Conservation (phyloP, 2,888 invertebrate species). For the Pachydiplax longipennis region DNA sequence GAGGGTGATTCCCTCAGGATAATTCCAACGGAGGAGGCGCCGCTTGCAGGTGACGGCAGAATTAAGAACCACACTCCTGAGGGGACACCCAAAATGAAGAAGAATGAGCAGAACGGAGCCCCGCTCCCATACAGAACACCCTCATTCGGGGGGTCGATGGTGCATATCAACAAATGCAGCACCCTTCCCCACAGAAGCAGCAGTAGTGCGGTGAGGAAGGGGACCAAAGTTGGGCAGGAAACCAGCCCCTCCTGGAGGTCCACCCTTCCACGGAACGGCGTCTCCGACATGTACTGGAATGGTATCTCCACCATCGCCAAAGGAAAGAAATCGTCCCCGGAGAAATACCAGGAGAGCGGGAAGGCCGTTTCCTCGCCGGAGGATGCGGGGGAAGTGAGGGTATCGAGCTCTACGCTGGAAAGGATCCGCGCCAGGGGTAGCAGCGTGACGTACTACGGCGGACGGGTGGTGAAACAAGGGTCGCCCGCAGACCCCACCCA, state of each 20-base stretch:
- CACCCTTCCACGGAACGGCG: conserved; percentile 11
- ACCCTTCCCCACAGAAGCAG: neutral
- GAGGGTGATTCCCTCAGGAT: neutral
- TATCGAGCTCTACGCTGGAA: conserved; percentile 74
- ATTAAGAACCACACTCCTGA: neutral
- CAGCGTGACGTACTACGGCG: conserved; percentile 87
- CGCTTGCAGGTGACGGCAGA: neutral
- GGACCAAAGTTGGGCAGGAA: neutral
- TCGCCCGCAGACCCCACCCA: neutral
- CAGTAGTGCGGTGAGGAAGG: no score
- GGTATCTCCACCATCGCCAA: neutral
- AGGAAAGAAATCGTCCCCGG: neutral
- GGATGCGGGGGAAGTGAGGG: conserved; percentile 57
- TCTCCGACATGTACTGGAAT: conserved; percentile 3
- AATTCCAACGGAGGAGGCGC: neutral
- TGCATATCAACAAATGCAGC: neutral
- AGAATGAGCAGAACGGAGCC: neutral
- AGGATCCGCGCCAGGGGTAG: conserved; percentile 91
- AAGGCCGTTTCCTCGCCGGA: neutral
- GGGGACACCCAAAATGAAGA: neutral
- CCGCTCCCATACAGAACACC: neutral
- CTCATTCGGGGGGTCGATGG: neutral
- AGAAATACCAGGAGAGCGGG: no score
- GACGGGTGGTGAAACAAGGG: conserved; percentile 68
- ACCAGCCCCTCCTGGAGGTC: neutral